Percentiles rank a stretch among this genome's conserved stretches.
Conservation (phyloP, 2,797 vertebrate species). For the Fundulus diaphanus region DNA sequence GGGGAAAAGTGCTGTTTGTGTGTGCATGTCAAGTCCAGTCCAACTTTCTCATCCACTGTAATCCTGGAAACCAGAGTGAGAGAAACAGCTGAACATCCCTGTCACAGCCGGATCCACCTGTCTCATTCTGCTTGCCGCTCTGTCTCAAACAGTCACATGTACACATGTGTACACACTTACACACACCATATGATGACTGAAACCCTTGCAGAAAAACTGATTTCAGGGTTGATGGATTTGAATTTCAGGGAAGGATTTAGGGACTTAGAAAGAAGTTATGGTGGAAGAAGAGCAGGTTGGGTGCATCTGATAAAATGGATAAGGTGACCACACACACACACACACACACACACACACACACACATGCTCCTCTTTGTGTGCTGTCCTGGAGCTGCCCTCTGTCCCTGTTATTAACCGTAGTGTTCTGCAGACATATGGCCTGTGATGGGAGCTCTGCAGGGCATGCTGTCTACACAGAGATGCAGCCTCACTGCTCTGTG, state of each 20-base stretch:
- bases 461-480: slow-evolving; percentile 28
- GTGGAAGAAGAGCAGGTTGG: slow-evolving; percentile 18
- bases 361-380: not conserved
- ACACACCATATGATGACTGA: not conserved
- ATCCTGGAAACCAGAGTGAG: not conserved
- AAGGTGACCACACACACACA: slow-evolving; percentile 16
- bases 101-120: not conserved
- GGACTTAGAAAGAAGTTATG: slow-evolving; percentile 20
- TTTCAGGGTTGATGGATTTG: slow-evolving; percentile 66
- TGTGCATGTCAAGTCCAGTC: not conserved
- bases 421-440: slow-evolving; percentile 48
- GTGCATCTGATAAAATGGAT: slow-evolving; percentile 60
- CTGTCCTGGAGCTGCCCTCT: not conserved
- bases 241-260: slow-evolving; percentile 54
- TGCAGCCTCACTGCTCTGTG: slow-evolving; percentile 18
- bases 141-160: not conserved
- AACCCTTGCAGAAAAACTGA: slow-evolving; percentile 35
- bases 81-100: slow-evolving; percentile 3
- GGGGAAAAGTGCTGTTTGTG: slow-evolving; percentile 26
- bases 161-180: not conserved
- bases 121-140: not conserved
- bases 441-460: slow-evolving; percentile 46
- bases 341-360: not conserved
- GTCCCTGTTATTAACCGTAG: slow-evolving; percentile 61
- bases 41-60: not conserved